These are phyloP conservation scores for Pachyuromys duprasi DNA, from an alignment of 2,797 vertebrate genomes.

Conservation along the genomic window DNA sequence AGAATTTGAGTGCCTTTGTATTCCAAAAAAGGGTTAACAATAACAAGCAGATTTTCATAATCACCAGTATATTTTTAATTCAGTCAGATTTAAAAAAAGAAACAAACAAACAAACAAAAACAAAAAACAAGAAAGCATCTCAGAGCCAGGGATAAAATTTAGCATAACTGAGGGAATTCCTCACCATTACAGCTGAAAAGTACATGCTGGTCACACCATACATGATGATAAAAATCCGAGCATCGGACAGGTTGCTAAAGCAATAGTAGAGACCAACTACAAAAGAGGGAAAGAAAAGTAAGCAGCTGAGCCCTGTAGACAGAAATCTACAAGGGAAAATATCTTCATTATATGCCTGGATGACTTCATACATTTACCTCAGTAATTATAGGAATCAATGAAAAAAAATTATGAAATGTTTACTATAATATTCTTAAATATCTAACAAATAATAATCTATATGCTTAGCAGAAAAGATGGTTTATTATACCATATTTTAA, in stretches of 20 bases:
- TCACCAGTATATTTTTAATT: not conserved
- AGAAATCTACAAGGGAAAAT: constrained; percentile 10
- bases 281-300: constrained; percentile 48
- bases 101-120: not conserved
- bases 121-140: not conserved
- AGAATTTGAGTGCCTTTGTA: not conserved
- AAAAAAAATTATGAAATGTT: constrained; percentile 39
- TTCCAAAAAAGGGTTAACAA: not conserved
- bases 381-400: constrained; percentile 17
- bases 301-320: constrained; percentile 15
- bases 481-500: not conserved
- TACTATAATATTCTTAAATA: not conserved
- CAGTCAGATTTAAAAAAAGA: too few relatives aligned
- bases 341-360: not conserved
- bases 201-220: constrained; percentile 99
- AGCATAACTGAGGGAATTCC: constrained; percentile 54
- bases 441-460: constrained; percentile 6
- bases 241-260: constrained; percentile 98
- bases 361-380: not conserved
- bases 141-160: not conserved
- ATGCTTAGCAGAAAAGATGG: not conserved
- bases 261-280: constrained; percentile 99
- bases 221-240: constrained; percentile 99
- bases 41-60: not conserved
- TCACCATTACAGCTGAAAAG: constrained; percentile 99